Conservation (phyloP, 1,140 invertebrate species). For the Thalassaphorura encarpata region DNA sequence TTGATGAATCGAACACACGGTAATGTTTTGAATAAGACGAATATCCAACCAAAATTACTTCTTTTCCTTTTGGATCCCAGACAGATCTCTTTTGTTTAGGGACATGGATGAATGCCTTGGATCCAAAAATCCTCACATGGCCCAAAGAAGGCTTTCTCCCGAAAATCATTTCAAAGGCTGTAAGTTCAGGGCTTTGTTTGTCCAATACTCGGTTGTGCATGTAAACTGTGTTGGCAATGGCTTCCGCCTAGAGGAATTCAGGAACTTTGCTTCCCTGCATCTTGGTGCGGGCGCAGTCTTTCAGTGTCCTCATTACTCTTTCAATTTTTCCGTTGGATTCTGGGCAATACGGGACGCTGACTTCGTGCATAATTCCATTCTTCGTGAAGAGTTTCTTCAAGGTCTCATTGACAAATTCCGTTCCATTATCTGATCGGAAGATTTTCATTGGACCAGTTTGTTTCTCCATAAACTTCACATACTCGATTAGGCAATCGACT, state of each 20-base stretch:
- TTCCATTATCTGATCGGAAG: constrained; percentile 26
- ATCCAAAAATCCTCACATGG: constrained; percentile 34
- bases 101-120: constrained; percentile 26
- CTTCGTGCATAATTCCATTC: constrained; percentile 41
- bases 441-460: not conserved
- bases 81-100: constrained; percentile 18
- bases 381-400: constrained; percentile 26
- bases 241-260: constrained; percentile 41
- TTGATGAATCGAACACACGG: constrained; percentile 11
- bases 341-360: constrained; percentile 40
- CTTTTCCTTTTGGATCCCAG: constrained; percentile 26
- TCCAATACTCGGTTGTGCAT: constrained; percentile 35
- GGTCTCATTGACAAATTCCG: constrained; percentile 16
- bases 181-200: constrained; percentile 1
- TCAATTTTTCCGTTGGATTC: constrained; percentile 45
- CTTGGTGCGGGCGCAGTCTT: constrained; percentile 31
- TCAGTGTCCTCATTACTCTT: constrained; percentile 36
- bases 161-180: constrained; percentile 32
- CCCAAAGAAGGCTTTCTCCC: constrained; percentile 31
- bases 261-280: constrained; percentile 34
- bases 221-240: constrained; percentile 38
- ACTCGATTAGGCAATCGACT: not conserved
- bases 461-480: not conserved
- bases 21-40: constrained; percentile 17
- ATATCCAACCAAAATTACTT: constrained; percentile 33